Percentiles rank a stretch among this genome's conserved stretches.
Evolutionary conservation across 2,113 vertebrate species (phyloP).

Genomic region (Trichomycterus rosablanca): DNA sequence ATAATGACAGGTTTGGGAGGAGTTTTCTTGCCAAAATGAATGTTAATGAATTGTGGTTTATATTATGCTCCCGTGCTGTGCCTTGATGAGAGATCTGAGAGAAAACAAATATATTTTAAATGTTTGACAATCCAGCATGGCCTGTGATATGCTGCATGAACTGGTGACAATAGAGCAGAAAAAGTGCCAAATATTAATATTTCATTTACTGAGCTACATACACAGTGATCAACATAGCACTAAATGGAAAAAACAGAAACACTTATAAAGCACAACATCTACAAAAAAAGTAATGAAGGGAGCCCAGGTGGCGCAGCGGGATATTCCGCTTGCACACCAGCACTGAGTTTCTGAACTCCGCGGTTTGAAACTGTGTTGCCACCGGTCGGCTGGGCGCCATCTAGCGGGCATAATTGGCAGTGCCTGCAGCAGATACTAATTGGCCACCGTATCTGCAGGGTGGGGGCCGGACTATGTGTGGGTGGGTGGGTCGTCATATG

Average conservation of each 20-base stretch:
- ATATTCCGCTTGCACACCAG: no score
- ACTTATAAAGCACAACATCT: slow-evolving; percentile 15
- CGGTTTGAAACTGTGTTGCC: no score
- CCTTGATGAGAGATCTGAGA: slow-evolving; percentile 59
- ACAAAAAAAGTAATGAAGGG: no score
- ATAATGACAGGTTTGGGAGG: slow-evolving; percentile 18
- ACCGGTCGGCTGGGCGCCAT: no score
- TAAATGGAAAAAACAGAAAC: neutral
- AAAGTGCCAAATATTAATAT: slow-evolving; percentile 14
- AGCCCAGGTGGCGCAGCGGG: no score
- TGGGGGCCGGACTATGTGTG: no score
- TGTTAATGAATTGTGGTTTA: slow-evolving; percentile 53
- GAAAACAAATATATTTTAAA: slow-evolving; percentile 24
- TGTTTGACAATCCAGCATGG: slow-evolving; percentile 72
- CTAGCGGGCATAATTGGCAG: no score
- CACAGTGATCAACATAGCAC: slow-evolving; percentile 9
- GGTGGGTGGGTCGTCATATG: no score
- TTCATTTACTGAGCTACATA: neutral
- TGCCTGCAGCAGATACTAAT: no score
- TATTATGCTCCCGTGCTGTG: slow-evolving; percentile 64
- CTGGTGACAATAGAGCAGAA: slow-evolving; percentile 43
- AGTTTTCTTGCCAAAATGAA: slow-evolving; percentile 52
- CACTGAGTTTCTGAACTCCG: no score
- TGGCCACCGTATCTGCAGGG: no score
- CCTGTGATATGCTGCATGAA: slow-evolving; percentile 72